Conservation (phyloP, 2,113 vertebrate species). For the Pangasianodon hypophthalmus region DNA sequence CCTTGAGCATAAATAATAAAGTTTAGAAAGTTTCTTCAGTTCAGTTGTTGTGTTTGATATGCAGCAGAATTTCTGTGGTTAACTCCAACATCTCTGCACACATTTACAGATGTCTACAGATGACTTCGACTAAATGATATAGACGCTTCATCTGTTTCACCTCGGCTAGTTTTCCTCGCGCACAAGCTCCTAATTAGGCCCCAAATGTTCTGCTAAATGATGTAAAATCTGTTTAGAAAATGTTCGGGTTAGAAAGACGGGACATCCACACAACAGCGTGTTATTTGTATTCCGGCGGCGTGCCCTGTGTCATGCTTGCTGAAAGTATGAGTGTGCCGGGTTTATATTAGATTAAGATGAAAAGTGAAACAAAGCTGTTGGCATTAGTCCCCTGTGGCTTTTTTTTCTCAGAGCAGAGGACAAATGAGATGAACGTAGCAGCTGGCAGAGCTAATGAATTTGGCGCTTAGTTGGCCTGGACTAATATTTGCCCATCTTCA, state of each 20-base stretch:
- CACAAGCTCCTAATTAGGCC: constrained; percentile 23
- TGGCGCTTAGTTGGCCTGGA: constrained; percentile 15
- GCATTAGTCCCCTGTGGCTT: constrained; percentile 47
- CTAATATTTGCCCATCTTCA: constrained; percentile 42
- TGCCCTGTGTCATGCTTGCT: constrained; percentile 12
- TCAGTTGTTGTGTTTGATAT: neutral
- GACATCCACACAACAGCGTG: neutral
- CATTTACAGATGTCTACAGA: constrained; percentile 5
- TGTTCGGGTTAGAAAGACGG: neutral
- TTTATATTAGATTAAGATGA: constrained; percentile 53
- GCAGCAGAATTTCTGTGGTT: neutral
- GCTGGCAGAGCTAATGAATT: constrained; percentile 51
- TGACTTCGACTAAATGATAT: constrained; percentile 1
- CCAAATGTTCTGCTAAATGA: constrained; percentile 33
- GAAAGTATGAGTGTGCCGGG: constrained; percentile 17
- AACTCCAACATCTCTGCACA: neutral
- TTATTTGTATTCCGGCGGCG: constrained; percentile 35
- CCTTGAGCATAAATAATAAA: constrained; percentile 15
- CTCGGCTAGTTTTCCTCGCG: constrained; percentile 21
- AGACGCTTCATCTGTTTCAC: constrained; percentile 33
- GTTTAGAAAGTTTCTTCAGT: neutral
- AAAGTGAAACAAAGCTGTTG: constrained; percentile 50
- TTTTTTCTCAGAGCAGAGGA: constrained; percentile 40
- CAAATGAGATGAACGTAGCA: constrained; percentile 48
- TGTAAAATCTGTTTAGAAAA: constrained; percentile 26